These are phyloP conservation scores for Acheta domesticus DNA, from an alignment of 2,888 invertebrate species.

Conservation along the genomic window DNA sequence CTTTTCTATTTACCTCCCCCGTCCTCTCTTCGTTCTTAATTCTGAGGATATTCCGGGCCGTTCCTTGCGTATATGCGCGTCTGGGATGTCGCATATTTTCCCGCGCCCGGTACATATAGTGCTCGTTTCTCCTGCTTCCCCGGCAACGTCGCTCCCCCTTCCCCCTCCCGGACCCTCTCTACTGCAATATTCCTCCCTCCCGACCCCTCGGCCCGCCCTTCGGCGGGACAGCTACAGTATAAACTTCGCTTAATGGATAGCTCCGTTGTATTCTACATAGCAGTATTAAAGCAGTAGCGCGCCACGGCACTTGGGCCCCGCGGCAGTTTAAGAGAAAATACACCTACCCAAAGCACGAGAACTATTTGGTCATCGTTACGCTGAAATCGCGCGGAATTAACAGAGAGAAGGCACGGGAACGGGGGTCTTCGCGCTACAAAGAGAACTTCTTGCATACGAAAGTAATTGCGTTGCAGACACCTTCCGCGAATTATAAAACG, in stretches of 20 bases:
- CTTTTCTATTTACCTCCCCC: background rate
- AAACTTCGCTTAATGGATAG: constrained; percentile 7
- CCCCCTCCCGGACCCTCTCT: background rate
- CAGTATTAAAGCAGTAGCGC: background rate
- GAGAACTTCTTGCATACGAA: too few relatives aligned
- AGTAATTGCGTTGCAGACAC: too few relatives aligned
- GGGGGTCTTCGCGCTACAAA: too few relatives aligned
- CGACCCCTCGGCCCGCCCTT: background rate
- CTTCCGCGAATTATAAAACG: too few relatives aligned
- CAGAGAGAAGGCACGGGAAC: too few relatives aligned
- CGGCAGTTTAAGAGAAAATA: background rate
- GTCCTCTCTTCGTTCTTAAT: background rate
- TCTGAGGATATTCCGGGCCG: background rate
- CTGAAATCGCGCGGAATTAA: background rate
- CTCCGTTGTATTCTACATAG: constrained; percentile 18
- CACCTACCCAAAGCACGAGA: background rate
- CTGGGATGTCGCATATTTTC: constrained; percentile 6
- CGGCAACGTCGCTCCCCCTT: background rate
- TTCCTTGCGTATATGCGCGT: background rate
- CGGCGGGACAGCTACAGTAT: background rate
- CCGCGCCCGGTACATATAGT: background rate
- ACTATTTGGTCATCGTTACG: background rate
- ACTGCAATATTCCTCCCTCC: background rate
- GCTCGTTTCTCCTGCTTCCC: constrained; percentile 3
- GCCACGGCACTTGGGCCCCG: background rate